Percentiles rank a stretch among this genome's conserved stretches.
These are phyloP conservation scores for Mormoops blainvillei DNA, from an alignment of 2,113 vertebrate species.

Conservation along the genomic window DNA sequence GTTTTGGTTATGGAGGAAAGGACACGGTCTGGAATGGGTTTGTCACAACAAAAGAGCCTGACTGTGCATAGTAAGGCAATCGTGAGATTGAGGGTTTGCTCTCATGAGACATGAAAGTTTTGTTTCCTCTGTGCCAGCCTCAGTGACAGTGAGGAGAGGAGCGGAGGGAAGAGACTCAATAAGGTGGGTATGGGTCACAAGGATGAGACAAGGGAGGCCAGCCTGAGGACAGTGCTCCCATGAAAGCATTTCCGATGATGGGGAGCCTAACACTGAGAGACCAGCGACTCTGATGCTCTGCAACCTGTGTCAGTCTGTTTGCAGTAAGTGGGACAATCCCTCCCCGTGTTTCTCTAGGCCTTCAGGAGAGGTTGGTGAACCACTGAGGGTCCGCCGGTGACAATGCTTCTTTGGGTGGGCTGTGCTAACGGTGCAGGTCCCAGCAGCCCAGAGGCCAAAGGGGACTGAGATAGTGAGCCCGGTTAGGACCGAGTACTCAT, in stretches of 20 bases:
- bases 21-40: neutral
- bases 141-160: neutral
- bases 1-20: neutral
- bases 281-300: neutral
- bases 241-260: neutral
- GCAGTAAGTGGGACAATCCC: neutral
- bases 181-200: neutral
- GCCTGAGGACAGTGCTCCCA: neutral
- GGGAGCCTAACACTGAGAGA: rapidly evolving
- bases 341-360: rapidly evolving
- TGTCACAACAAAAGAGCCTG: neutral
- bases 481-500: neutral
- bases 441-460: neutral
- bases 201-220: neutral
- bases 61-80: neutral
- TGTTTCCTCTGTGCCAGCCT: neutral
- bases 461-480: neutral
- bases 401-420: neutral
- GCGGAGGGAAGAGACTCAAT: rapidly evolving
- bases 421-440: neutral
- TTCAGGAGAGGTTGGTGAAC: neutral
- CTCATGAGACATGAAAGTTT: neutral
- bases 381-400: neutral
- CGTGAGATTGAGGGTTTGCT: neutral
- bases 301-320: neutral